Conservation (phyloP, 2,888 invertebrate genomes). For the Eumerus sabulonum region DNA sequence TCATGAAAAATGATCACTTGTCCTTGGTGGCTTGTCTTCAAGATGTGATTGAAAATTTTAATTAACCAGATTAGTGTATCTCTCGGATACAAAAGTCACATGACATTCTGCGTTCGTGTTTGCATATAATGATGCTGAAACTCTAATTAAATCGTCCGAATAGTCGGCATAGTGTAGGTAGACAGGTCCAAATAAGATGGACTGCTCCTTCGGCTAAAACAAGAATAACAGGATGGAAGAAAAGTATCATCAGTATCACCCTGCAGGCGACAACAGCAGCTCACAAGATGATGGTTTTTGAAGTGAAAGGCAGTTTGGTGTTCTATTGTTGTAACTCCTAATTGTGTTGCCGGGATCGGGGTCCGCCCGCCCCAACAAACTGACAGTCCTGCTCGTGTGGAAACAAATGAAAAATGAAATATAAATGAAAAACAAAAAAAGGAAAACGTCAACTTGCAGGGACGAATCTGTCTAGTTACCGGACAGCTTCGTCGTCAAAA, state of each 20-base stretch:
- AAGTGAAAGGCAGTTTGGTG: constrained; percentile 20
- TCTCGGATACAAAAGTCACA: constrained; percentile 31
- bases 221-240: constrained; percentile 36
- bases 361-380: neutral
- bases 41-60: constrained; percentile 63
- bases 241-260: too few relatives aligned
- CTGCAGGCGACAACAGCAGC: too few relatives aligned
- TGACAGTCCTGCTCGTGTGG: constrained; percentile 4
- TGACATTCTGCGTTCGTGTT: constrained; percentile 27
- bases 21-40: constrained; percentile 44
- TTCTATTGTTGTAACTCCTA: constrained; percentile 46
- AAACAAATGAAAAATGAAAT: constrained; percentile 64
- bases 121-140: constrained; percentile 58
- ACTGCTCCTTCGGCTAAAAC: constrained; percentile 25
- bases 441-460: constrained; percentile 12
- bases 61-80: constrained; percentile 61
- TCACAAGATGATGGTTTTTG: constrained; percentile 11
- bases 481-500: constrained; percentile 63
- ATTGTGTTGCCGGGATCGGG: constrained; percentile 24
- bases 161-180: constrained; percentile 17
- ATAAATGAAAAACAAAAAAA: constrained; percentile 52
- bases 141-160: constrained; percentile 56
- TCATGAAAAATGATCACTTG: constrained; percentile 51
- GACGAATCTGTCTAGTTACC: constrained; percentile 64
- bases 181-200: constrained; percentile 4